phyloP scores from a whole-genome alignment of 2,113 vertebrate species.

The Proteles cristata region DNA sequence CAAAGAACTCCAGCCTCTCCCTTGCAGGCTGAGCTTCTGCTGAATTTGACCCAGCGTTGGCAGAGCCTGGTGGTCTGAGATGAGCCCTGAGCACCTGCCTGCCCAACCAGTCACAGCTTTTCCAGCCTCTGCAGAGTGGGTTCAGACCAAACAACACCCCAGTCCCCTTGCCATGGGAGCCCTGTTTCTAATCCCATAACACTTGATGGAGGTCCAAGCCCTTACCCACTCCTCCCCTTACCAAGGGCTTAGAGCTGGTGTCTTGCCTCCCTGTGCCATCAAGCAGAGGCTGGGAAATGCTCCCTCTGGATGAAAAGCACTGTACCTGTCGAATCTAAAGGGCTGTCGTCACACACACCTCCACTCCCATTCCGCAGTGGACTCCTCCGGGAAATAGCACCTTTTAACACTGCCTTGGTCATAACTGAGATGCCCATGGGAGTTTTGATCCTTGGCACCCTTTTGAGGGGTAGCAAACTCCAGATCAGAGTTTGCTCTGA shows the following conservation, averaged over 20 bases:
- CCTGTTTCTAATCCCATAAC: neutral
- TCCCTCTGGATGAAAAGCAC: neutral
- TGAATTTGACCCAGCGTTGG: neutral
- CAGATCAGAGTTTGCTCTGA: neutral
- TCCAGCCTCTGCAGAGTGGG: neutral
- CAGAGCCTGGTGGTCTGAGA: neutral
- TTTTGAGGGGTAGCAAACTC: neutral
- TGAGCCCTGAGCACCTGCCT: neutral
- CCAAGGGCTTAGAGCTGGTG: neutral
- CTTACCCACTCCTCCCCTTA: neutral
- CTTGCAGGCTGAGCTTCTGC: neutral
- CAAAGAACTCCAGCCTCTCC: rapidly evolving
- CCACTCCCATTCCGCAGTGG: neutral
- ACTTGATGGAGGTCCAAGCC: neutral
- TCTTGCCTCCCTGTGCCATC: neutral
- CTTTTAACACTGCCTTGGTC: neutral
- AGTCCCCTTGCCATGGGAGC: neutral
- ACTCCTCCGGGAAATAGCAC: neutral
- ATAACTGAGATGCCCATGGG: neutral
- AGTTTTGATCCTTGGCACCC: neutral
- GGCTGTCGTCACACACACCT: neutral
- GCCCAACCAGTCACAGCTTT: neutral
- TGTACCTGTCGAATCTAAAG: neutral
- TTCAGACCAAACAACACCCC: neutral
- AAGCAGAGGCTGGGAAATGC: neutral